A percentile compares a stretch with the other conserved stretches of the same genome.
Evolutionary conservation across 2,797 vertebrate species (phyloP).

Genomic region (Schizopygopsis malacanthus): DNA sequence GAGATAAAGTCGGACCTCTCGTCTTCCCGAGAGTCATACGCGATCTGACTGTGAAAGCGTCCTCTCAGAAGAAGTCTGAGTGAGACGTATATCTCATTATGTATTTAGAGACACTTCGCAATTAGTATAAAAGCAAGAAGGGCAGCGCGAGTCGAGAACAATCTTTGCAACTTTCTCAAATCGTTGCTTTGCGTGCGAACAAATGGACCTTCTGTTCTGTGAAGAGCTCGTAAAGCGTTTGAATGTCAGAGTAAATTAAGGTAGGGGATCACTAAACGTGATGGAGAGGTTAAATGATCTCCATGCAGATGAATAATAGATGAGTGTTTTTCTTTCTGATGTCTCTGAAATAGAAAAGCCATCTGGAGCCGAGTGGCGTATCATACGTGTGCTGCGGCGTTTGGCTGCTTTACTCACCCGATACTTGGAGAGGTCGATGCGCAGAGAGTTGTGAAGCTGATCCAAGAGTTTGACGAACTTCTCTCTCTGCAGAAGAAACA

Average conservation of each 20-base stretch:
- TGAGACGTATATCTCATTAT: not conserved
- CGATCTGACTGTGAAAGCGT: not conserved
- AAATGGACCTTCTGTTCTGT: not conserved
- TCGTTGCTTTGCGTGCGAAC: not conserved
- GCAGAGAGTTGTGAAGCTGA: conserved; percentile 96
- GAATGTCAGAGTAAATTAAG: conserved; percentile 24
- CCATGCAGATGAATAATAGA: conserved; percentile 27
- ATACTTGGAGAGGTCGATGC: conserved; percentile 98
- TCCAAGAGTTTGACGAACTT: conserved; percentile 98
- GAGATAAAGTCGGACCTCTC: not conserved
- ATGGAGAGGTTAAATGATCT: conserved; percentile 41
- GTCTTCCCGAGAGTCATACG: not conserved
- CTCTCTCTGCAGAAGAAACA: conserved; percentile 86
- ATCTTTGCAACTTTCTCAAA: conserved; percentile 27
- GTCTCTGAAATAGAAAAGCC: conserved; percentile 16
- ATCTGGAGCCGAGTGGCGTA: not conserved
- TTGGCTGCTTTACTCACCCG: conserved; percentile 81
- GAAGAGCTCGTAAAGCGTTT: not conserved
- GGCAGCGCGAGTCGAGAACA: not conserved
- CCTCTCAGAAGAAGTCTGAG: not conserved
- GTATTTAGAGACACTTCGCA: not conserved
- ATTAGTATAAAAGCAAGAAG: conserved; percentile 21
- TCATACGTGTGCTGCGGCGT: not conserved
- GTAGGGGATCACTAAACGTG: conserved; percentile 22
- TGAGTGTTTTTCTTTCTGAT: conserved; percentile 8